Percentiles rank a stretch among this genome's conserved stretches.
Evolutionary conservation across 2,797 vertebrate genomes (phyloP).

Genomic region (Menidia menidia): DNA sequence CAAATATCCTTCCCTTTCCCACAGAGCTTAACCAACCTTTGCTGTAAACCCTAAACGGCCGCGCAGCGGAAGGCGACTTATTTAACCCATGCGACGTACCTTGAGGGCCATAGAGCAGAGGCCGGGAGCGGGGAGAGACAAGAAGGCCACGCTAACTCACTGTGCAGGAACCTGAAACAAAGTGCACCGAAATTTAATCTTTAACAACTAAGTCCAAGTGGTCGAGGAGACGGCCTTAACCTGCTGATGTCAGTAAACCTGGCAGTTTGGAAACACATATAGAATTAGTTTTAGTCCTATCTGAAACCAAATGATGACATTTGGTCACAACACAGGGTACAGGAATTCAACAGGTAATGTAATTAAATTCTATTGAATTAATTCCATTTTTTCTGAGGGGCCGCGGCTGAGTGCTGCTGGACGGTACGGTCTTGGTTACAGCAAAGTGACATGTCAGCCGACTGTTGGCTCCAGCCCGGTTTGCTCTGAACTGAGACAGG

Average conservation of each 20-base stretch:
- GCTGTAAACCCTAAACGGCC: conserved; percentile 32
- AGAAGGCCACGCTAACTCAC: conserved; percentile 43
- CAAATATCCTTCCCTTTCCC: conserved; percentile 53
- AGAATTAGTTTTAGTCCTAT: not conserved
- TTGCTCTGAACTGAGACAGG: conserved; percentile 55
- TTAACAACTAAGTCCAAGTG: conserved; percentile 13
- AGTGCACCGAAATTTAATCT: not conserved
- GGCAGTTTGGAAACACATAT: not conserved
- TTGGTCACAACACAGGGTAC: no score
- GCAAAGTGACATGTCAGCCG: conserved; percentile 45
- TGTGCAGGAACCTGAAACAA: conserved; percentile 60
- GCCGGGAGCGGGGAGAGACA: conserved; percentile 48
- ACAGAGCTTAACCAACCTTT: conserved; percentile 54
- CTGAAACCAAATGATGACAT: not conserved
- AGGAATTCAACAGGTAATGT: not conserved
- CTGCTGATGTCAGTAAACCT: not conserved
- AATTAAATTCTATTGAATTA: not conserved
- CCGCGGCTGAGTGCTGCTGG: not conserved
- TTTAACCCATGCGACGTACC: conserved; percentile 68
- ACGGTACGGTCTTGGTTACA: conserved; percentile 21
- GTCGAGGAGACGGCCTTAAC: conserved; percentile 6
- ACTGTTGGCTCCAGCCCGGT: conserved; percentile 47
- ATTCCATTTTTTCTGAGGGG: not conserved
- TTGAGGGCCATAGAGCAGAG: conserved; percentile 80
- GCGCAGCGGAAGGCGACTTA: conserved; percentile 14